Percentiles rank a stretch among this genome's conserved stretches.
phyloP scores from a whole-genome alignment of 2,113 vertebrate genomes.

The Thomomys bottae region DNA sequence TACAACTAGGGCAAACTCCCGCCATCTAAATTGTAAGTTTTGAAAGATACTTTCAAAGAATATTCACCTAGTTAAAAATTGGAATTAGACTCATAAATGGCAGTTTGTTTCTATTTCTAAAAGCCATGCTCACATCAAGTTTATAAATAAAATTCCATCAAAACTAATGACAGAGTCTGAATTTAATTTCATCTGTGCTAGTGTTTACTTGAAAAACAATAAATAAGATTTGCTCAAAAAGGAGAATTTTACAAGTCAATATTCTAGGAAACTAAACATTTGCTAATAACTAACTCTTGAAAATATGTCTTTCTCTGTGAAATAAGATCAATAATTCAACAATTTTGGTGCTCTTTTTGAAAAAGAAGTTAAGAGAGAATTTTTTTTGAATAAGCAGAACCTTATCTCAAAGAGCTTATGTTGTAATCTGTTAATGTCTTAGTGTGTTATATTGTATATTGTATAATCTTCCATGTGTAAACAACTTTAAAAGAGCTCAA shows the following conservation, averaged over 20 bases:
- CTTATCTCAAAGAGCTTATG: background rate
- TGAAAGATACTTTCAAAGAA: background rate
- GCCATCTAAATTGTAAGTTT: background rate
- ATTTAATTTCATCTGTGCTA: background rate
- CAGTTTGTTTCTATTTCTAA: background rate
- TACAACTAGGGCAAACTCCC: too few species aligned
- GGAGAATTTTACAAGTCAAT: background rate
- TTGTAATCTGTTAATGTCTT: background rate
- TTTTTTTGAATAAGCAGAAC: too few species aligned
- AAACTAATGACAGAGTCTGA: background rate
- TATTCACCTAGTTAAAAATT: background rate
- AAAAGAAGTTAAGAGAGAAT: background rate
- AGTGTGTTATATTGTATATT: background rate
- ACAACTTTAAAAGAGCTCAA: background rate
- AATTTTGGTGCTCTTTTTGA: background rate
- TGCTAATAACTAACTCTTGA: background rate
- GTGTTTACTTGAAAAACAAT: background rate
- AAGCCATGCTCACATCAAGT: background rate
- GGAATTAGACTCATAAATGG: background rate
- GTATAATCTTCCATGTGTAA: background rate
- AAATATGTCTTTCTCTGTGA: background rate
- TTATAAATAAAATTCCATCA: background rate
- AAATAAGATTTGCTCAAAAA: background rate
- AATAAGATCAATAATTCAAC: background rate
- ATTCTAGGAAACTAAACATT: background rate